Base-by-base conservation (phyloP, 2,113 vertebrate genomes). In the Tachysurus fulvidraco region DNA sequence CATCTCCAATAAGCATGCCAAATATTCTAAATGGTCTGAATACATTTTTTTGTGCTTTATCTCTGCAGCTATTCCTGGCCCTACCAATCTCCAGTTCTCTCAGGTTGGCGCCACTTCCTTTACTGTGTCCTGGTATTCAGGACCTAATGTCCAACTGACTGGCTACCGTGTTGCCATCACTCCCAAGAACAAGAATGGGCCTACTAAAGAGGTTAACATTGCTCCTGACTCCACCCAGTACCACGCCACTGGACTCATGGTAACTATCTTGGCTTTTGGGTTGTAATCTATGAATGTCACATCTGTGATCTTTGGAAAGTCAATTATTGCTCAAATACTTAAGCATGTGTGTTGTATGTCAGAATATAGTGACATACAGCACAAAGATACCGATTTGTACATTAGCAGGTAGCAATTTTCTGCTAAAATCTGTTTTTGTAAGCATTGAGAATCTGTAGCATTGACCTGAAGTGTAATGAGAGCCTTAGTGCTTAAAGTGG, bases 101-200 rank as follows among this genome's bases (percentile, higher is more conserved):
- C 96, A 97, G 89, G 96, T 99, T 4, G 94, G 96, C 77, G 95
- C 98, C 17, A 96, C 96, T 14, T 97, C 95, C 55, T 93, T 99
- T 91, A 97, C 91, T 0, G 94, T 97, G 57, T 94, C 90, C 90
- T 99, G 98, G 97, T 92, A 91, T 0, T 92, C 95, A 0, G 96
- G 95, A 0, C 96, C 95, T 1, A 93, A 93, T 0, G 95, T 96
- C 79, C 95, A 94, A n/a, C 96, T 99, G 87, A 97, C 97, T 0
- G 98, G 98, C 36, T 99, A 98, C 92, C 95, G 97, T 10, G 97
- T 99, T 85, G 93, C 97, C 88, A 95, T 99, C 83, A 98, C 95
- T 88, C 98, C 98, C 21, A 99, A 97, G 92, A 97, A 95, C 87
- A 98, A 97, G 92, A 97, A 94, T 0, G 98, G 98, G 1, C 98